Conservation (phyloP, 2,888 invertebrate species). For the Andrena minutula region DNA sequence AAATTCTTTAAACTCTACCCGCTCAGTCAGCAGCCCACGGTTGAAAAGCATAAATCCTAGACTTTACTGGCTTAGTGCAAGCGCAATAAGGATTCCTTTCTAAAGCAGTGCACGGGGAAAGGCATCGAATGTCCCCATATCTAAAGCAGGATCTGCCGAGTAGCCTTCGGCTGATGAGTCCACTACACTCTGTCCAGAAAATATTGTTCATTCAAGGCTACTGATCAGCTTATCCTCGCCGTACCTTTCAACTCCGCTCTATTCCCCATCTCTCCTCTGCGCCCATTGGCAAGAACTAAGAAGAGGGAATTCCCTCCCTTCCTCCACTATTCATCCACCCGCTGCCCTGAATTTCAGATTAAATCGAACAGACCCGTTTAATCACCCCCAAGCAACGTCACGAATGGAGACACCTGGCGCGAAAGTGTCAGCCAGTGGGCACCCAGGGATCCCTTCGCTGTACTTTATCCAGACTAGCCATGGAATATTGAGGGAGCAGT, state of each 20-base stretch:
- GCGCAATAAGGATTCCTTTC: neutral
- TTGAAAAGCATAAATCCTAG: neutral
- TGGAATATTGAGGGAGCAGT: slow-evolving; percentile 6
- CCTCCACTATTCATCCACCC: no score
- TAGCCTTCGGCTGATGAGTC: neutral
- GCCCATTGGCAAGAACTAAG: no score
- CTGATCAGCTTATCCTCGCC: neutral
- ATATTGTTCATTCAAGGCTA: neutral
- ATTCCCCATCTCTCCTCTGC: neutral
- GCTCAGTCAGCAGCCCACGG: neutral
- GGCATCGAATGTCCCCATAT: neutral
- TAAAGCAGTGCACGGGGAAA: neutral
- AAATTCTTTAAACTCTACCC: no score
- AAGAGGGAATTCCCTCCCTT: no score
- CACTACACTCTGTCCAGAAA: neutral
- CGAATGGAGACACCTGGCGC: no score
- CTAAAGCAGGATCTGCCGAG: neutral
- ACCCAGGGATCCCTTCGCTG: no score
- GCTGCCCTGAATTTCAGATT: no score
- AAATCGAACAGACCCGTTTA: no score
- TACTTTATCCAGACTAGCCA: neutral
- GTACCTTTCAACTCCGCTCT: no score
- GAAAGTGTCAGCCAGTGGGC: no score
- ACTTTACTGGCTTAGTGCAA: neutral
- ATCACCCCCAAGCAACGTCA: no score